Evolutionary conservation across 2,888 invertebrate genomes (phyloP), one percentile per base, ranked within the genome.

Genomic region (Allophyes oxyacanthae): DNA sequence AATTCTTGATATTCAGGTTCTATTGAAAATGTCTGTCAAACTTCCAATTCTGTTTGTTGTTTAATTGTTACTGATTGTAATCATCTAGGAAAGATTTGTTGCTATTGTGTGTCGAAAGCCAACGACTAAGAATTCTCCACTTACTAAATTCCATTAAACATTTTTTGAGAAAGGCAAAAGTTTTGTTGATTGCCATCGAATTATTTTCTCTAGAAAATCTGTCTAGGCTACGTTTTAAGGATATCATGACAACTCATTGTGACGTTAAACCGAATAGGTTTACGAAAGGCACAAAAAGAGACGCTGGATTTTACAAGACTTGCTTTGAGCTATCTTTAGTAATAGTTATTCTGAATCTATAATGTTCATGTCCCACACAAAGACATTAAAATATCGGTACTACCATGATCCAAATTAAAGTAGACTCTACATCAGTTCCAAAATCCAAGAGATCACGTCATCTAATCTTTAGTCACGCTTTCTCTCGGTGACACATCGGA

Each of bases 41-140:
- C 49, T 53, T 55, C 43, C 52, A 49, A 45, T 58, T 65, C 37
- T 61, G 46, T 61, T 58, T 64, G 57, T 53, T 70, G 32, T 58
- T 56, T 70, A 68, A 72, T 70, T 70, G 68, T 70, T 68, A 32
- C 32, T 38, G 54, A 55, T 53, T 63, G 59, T 67, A 44, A 57
- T 62, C 56, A 25, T 36, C 15, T 54, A 36, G 15, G 44, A 65
- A 33, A 45, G 41, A 41, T 49, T 64, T 52, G 51, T 64, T 49
- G 41, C 57, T 46, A 51, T 69, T 70, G 64, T 66, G 34, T 33
- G 54, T 11, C 28, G 48, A 41, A 64, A 68, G 63, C 57, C 25
- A 38, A 62, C 38, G 56, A 51, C 36, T 36, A 45, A 34, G 10
- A 33, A 36, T 44, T 37, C 20, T 13, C 34, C 33, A 28, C 49